Evolutionary conservation across 2,888 invertebrate genomes (phyloP).

Genomic region (Leucophora obtusa): DNA sequence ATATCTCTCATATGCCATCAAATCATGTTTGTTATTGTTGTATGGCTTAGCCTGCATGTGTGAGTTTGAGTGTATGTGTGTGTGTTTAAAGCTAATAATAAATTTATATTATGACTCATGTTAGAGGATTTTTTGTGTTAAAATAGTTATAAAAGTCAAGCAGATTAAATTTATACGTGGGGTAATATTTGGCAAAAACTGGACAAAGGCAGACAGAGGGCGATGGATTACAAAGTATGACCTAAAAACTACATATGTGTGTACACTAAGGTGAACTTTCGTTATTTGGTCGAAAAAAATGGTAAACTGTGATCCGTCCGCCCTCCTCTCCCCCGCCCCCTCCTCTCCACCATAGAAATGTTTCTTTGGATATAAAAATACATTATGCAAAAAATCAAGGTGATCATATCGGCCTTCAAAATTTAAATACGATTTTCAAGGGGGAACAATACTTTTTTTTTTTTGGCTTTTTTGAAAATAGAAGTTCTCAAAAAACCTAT

Average conservation of each 20-base stretch:
- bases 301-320: no score
- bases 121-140: slow-evolving; percentile 40
- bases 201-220: not conserved
- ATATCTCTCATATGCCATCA: slow-evolving; percentile 41
- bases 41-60: not conserved
- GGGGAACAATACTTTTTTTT: no score
- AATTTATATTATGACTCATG: slow-evolving; percentile 58
- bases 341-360: no score
- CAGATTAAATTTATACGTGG: slow-evolving; percentile 56
- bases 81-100: slow-evolving; percentile 48
- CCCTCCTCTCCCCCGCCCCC: no score
- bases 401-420: no score
- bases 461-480: no score
- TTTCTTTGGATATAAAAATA: no score
- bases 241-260: slow-evolving; percentile 26
- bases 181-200: slow-evolving; percentile 31
- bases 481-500: no score
- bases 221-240: slow-evolving; percentile 38
- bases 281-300: no score
- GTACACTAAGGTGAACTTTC: no score
- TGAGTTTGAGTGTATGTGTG: not conserved
- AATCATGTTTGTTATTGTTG: slow-evolving; percentile 34
- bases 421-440: no score
- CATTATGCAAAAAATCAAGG: no score
- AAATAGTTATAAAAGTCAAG: slow-evolving; percentile 46